phyloP scores from a whole-genome alignment of 2,888 invertebrate genomes.

The Leucophenga montana region DNA sequence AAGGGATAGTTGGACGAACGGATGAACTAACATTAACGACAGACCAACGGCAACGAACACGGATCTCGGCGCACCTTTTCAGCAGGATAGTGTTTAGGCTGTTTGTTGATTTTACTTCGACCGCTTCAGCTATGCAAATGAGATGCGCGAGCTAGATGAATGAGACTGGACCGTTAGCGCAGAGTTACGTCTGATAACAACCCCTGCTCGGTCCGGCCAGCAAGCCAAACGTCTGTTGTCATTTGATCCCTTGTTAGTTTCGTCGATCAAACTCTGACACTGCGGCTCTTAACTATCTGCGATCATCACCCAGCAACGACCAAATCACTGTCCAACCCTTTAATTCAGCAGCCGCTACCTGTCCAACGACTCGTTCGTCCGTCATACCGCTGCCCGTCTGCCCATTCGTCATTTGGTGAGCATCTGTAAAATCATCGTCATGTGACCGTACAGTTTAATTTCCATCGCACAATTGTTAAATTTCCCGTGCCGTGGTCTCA shows the following conservation, averaged over 20 bases:
- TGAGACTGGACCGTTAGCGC: background rate
- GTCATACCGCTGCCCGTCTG: no score
- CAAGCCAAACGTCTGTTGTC: no score
- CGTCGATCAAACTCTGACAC: background rate
- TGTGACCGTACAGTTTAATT: background rate
- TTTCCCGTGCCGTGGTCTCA: background rate
- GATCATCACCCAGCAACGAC: background rate
- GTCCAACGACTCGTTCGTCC: background rate
- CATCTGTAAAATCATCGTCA: no score
- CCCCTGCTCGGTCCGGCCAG: background rate
- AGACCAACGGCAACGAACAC: no score
- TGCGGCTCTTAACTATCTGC: background rate
- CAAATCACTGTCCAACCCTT: conserved; percentile 9
- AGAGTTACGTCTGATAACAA: background rate
- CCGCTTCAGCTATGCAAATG: conserved; percentile 9
- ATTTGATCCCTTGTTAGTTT: no score
- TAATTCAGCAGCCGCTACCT: background rate
- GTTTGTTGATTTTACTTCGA: no score
- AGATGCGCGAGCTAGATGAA: background rate
- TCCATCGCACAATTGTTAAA: conserved; percentile 3
- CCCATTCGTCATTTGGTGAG: no score
- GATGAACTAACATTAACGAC: no score
- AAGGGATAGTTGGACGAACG: no score
- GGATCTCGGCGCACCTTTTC: conserved; percentile 10
- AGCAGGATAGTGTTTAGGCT: background rate